Conservation (phyloP, 2,888 invertebrate genomes). For the Eilema sororculum region DNA sequence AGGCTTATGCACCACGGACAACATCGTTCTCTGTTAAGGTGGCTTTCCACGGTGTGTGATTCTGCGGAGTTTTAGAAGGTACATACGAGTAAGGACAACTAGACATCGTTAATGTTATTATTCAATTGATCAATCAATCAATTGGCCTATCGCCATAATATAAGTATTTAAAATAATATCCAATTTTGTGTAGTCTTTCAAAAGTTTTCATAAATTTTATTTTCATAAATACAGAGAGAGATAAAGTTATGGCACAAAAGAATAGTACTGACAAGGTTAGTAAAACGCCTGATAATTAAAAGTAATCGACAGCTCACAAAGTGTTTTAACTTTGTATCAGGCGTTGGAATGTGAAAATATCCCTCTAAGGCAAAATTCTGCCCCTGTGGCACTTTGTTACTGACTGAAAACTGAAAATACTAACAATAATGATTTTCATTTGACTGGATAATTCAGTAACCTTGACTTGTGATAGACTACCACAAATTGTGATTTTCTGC, state of each 20-base stretch:
- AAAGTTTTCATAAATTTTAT: too few relatives aligned
- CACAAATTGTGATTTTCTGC: too few relatives aligned
- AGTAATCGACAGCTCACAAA: background rate
- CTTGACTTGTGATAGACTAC: too few relatives aligned
- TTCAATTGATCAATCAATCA: too few relatives aligned
- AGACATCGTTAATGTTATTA: background rate
- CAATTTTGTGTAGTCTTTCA: background rate
- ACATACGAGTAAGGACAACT: background rate
- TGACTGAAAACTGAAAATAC: background rate
- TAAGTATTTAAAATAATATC: background rate
- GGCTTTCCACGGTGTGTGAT: background rate
- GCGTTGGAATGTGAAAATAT: background rate
- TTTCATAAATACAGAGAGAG: too few relatives aligned
- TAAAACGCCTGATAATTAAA: background rate
- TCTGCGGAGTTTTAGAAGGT: background rate
- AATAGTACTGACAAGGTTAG: too few relatives aligned
- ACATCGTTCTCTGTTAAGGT: background rate
- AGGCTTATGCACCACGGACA: background rate
- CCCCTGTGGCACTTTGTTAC: background rate
- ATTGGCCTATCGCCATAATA: too few relatives aligned
- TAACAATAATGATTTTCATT: too few relatives aligned
- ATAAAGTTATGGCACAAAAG: too few relatives aligned
- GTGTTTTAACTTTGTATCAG: background rate
- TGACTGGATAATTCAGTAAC: too few relatives aligned
- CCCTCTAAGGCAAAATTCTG: background rate